Base-by-base conservation (phyloP, 1,140 invertebrate genomes). In the Drosophila sturtevanti region DNA sequence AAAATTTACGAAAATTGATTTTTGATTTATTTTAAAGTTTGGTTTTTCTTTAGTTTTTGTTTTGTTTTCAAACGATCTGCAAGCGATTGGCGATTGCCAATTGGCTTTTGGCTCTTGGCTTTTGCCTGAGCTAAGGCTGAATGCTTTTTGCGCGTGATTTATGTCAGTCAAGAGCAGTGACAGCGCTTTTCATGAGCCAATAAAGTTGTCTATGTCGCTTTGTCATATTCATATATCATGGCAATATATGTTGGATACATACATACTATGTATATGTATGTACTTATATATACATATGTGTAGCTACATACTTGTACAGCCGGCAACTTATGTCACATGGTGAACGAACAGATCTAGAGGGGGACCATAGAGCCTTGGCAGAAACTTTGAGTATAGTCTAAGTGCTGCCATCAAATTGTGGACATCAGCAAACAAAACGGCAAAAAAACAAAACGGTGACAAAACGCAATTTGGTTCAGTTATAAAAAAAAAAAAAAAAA, bases 101-200 rank as follows among this genome's bases (percentile, higher is more conserved):
- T 41, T 71, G 72, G 41, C 9, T 12, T 62, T 70, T 74, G 67
- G 67, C 27, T 48, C 27, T 55, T 72, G 60, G 58, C 41, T 66
- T n/a, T n/a, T n/a, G n/a, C n/a, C n/a, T n/a, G n/a, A n/a, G n/a
- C n/a, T n/a, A n/a, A 24, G 31, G 44, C 27, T 59, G 59, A 63
- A 41, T 71, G 71, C 41, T 68, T 81, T 81, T 59, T 84, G 73
- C 64, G 38, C 67, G 84, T 89, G 84, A 89, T 89, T 89, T 89
- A 89, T 89, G 79, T 89, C 84, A 84, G 84, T 89, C 85, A 89
- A 77, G 77, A 16, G 41, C 85, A 89, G 84, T 89, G 84, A 89
- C 84, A 89, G 84, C 85, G 84, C 85, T 89, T 89, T 89, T 89
- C 84, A 89, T 89, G 84, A 89, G 84, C 84, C 85, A 89, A 89